A percentile compares a stretch with the other conserved stretches of the same genome.
phyloP scores from a whole-genome alignment of 2,113 vertebrate species.

The Procapra przewalskii region DNA sequence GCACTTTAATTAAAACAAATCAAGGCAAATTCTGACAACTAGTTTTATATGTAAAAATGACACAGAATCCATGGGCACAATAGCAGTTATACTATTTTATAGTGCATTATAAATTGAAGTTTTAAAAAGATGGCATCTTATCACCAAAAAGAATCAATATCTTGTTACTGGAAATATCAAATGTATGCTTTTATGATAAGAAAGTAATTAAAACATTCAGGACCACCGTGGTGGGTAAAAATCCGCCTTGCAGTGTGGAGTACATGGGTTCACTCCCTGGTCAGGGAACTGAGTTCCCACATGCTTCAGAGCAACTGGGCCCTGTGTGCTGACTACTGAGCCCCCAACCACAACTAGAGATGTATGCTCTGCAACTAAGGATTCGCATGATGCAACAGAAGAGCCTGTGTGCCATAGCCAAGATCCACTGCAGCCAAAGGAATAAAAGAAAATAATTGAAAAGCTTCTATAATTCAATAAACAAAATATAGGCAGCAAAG shows the following conservation, averaged over 20 bases:
- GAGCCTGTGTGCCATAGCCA: not conserved
- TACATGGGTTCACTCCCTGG: not conserved
- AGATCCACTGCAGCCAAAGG: not conserved
- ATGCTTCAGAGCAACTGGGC: not conserved
- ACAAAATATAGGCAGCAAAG: not conserved
- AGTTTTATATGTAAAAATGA: not conserved
- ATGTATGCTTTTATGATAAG: not conserved
- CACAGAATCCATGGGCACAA: not conserved
- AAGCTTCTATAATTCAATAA: not conserved
- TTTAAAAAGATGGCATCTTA: not conserved
- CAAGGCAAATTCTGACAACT: not conserved
- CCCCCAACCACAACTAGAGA: not conserved
- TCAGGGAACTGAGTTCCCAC: not conserved
- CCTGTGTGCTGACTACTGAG: not conserved
- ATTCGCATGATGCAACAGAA: not conserved
- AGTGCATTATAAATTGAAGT: not conserved
- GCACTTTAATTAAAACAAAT: not conserved
- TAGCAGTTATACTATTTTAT: not conserved
- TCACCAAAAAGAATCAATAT: not conserved
- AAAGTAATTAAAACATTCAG: not conserved
- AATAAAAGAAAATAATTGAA: not conserved
- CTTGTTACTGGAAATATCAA: not conserved
- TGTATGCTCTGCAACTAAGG: not conserved
- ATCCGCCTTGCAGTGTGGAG: fast-evolving
- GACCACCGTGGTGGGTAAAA: not conserved